Evolutionary conservation across 92 coral and sea anemone genomes (phyloP).

Genomic region (Muricea muricata): DNA sequence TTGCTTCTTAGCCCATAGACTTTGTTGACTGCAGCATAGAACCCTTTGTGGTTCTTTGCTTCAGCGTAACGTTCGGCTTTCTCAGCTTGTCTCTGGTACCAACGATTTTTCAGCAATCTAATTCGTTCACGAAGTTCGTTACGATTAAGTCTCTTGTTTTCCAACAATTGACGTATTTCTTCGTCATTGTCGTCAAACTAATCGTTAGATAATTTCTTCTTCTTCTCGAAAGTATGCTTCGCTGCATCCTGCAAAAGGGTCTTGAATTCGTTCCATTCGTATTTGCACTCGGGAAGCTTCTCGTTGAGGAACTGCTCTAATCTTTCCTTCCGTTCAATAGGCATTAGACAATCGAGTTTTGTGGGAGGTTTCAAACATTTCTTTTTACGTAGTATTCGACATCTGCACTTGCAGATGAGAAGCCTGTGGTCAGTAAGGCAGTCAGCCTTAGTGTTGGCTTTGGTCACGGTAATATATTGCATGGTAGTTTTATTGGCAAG

Average conservation of each 20-base stretch:
- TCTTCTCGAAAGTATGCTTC: slow-evolving; percentile 44
- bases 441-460: slow-evolving; percentile 44
- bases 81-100: slow-evolving; percentile 35
- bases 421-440: slow-evolving; percentile 55
- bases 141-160: slow-evolving; percentile 38
- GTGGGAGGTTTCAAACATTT: slow-evolving; percentile 28
- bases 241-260: slow-evolving; percentile 53
- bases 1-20: slow-evolving; percentile 22
- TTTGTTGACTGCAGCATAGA: slow-evolving; percentile 31
- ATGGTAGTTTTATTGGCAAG: slow-evolving; percentile 34
- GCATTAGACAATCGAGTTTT: slow-evolving; percentile 16
- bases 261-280: slow-evolving; percentile 17
- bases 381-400: slow-evolving; percentile 23
- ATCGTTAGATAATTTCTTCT: slow-evolving; percentile 37
- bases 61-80: slow-evolving; percentile 30
- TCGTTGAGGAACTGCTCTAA: slow-evolving; percentile 43
- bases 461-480: slow-evolving; percentile 48
- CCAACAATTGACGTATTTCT: slow-evolving; percentile 36
- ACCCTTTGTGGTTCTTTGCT: slow-evolving; percentile 48
- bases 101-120: slow-evolving; percentile 12
- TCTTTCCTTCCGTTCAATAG: slow-evolving; percentile 37
- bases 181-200: slow-evolving; percentile 67
- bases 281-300: slow-evolving; percentile 22
- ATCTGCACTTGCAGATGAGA: slow-evolving; percentile 44
- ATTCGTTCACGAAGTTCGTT: too few species aligned